These are phyloP conservation scores for Drosophila triauraria DNA, from an alignment of 1,140 invertebrate genomes.

Conservation along the genomic window DNA sequence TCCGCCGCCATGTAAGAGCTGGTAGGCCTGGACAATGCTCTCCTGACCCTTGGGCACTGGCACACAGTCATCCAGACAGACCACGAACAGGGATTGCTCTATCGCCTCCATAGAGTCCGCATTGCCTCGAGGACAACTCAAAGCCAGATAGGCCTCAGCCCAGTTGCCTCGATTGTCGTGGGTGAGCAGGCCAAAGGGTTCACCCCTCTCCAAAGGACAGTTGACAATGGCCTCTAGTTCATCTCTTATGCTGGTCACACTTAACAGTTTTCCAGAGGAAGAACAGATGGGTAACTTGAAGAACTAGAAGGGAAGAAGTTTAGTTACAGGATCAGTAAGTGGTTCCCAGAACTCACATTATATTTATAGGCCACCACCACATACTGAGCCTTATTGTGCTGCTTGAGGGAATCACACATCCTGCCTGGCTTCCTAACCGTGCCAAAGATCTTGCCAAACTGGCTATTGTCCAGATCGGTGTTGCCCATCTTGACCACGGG, in stretches of 20 bases:
- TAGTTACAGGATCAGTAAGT: neutral
- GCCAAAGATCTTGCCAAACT: constrained; percentile 94
- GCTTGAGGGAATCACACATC: constrained; percentile 89
- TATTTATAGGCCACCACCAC: constrained; percentile 93
- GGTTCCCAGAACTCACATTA: constrained; percentile 87
- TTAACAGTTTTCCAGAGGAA: constrained; percentile 83
- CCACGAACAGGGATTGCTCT: constrained; percentile 91
- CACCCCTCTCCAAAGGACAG: constrained; percentile 79
- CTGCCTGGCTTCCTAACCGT: constrained; percentile 91
- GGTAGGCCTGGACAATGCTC: constrained; percentile 86
- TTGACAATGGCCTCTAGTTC: constrained; percentile 86
- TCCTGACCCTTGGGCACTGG: constrained; percentile 74
- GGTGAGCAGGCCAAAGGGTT: constrained; percentile 92
- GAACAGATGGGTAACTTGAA: constrained; percentile 91
- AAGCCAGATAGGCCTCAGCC: constrained; percentile 89
- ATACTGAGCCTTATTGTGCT: constrained; percentile 88
- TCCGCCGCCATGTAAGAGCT: constrained; percentile 90
- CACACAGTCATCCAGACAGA: constrained; percentile 91
- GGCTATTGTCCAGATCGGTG: constrained; percentile 93
- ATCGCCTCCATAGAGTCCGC: constrained; percentile 88
- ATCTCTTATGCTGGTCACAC: constrained; percentile 26
- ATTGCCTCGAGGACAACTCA: constrained; percentile 86
- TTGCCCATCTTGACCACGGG: constrained; percentile 91
- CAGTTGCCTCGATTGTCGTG: constrained; percentile 93
- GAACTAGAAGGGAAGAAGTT: constrained; percentile 88